These are phyloP conservation scores for Anableps anableps DNA, from an alignment of 2,797 vertebrate genomes.

Conservation along the genomic window DNA sequence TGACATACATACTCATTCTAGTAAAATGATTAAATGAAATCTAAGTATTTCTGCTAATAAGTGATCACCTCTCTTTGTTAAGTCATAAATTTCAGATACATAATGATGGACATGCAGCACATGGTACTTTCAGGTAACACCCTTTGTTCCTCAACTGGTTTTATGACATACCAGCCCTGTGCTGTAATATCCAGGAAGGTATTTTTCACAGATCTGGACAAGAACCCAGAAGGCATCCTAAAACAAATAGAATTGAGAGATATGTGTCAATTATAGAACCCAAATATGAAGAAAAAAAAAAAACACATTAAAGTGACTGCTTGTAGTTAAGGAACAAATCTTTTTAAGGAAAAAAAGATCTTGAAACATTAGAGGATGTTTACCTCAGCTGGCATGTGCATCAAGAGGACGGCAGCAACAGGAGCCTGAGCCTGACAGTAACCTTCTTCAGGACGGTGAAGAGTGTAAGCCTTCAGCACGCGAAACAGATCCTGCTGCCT, in stretches of 20 bases:
- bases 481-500: conserved; percentile 96
- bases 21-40: too few species aligned
- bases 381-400: conserved; percentile 99
- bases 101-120: conserved; percentile 31
- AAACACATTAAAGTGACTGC: background rate
- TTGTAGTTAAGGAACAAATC: background rate
- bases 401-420: conserved; percentile 94
- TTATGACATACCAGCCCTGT: conserved; percentile 87
- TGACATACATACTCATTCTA: background rate
- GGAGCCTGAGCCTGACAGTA: conserved; percentile 99
- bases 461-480: conserved; percentile 94
- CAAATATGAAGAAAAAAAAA: background rate
- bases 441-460: conserved; percentile 94
- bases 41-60: background rate
- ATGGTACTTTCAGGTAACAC: conserved; percentile 3
- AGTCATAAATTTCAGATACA: background rate
- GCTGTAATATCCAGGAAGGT: conserved; percentile 98
- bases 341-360: background rate
- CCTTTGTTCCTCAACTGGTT: background rate
- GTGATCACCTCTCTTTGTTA: background rate
- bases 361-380: background rate
- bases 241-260: conserved; percentile 15
- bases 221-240: conserved; percentile 99
- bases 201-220: conserved; percentile 99
- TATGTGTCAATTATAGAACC: background rate